A percentile compares a stretch with the other conserved stretches of the same genome.
Evolutionary conservation across 2,113 vertebrate genomes (phyloP).

Genomic region (Progne subis): DNA sequence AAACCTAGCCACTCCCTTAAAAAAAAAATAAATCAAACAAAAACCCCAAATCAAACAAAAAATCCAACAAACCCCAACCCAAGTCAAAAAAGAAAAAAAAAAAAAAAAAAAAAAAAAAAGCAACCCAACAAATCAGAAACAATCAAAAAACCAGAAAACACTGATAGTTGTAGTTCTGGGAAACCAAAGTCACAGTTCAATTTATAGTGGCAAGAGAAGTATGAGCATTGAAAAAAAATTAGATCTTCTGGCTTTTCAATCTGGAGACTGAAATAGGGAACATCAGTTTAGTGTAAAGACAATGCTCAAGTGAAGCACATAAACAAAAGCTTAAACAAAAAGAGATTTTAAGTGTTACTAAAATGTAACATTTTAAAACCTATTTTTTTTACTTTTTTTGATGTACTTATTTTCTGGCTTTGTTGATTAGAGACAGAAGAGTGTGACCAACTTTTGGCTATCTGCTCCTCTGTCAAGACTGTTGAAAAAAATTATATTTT

Average conservation of each 20-base stretch:
- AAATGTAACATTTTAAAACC: not conserved
- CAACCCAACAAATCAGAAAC: not conserved
- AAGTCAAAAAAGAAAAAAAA: no score
- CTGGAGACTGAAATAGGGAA: not conserved
- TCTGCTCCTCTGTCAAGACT: not conserved
- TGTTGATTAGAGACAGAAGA: not conserved
- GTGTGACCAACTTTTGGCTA: not conserved
- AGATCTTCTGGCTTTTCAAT: not conserved
- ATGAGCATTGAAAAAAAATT: not conserved
- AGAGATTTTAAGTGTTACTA: not conserved
- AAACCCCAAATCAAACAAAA: not conserved
- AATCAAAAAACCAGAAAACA: not conserved
- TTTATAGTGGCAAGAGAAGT: not conserved
- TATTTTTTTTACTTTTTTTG: not conserved
- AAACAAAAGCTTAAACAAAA: not conserved
- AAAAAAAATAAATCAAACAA: not conserved
- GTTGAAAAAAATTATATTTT: not conserved
- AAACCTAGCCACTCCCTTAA: not conserved
- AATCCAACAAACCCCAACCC: no score
- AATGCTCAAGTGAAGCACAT: not conserved
- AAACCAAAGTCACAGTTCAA: fast-evolving
- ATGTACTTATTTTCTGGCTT: not conserved
- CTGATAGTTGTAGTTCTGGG: not conserved
- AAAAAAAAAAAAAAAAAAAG: not conserved
- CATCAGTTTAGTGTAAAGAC: not conserved